Base-by-base conservation (phyloP, 2,888 invertebrate species). In the Pollenia angustigena region DNA sequence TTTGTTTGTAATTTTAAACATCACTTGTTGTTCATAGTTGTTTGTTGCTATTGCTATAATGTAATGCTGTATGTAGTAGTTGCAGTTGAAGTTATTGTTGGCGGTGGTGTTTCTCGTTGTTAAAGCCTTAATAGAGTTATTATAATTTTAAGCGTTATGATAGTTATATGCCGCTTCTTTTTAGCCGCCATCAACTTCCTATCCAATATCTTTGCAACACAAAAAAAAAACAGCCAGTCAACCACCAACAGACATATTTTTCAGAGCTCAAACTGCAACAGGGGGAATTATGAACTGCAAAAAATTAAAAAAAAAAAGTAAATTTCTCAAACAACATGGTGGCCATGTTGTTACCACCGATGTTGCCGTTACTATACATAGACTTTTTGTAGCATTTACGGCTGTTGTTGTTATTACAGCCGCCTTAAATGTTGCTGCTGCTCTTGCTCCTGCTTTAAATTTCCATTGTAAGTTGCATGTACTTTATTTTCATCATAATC, bases 81-180 rank as follows among this genome's bases (percentile, higher is more conserved):
- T 46, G 60, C 11, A 40, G 69, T 60, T 58, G 42, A 18, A 12
- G 18, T 16, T 50, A 44, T 72, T 72, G 68, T 72, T 74, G 81
- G 66, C 72, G 50, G 40, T 74, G 68, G 62, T 85, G 81, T 81
- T 85, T 68, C 62, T 81, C 69, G 69, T 79, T 81, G 85, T 48
- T 32, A 69, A 81, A 54, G 79, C 68, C 83, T 90, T 91, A 91
- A 91, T 91, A 91, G 92, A 91, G 91, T 91, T 92, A 91, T 91
- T 91, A 91, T 91, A 92, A 92, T 91, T 87, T 91, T 91, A 92
- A 91, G 92, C 92, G 92, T 90, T 92, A 92, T 91, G 91, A 92
- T 92, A 87, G 87, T 81, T 81, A 81, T 68, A 74, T 68, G 83
- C 72, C 87, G 83, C 86, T 82, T 79, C 81, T 82, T 86, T 64